Evolutionary conservation across 2,797 vertebrate species (phyloP), one percentile per base, ranked within the genome.

Genomic region (Brachymystax lenok): DNA sequence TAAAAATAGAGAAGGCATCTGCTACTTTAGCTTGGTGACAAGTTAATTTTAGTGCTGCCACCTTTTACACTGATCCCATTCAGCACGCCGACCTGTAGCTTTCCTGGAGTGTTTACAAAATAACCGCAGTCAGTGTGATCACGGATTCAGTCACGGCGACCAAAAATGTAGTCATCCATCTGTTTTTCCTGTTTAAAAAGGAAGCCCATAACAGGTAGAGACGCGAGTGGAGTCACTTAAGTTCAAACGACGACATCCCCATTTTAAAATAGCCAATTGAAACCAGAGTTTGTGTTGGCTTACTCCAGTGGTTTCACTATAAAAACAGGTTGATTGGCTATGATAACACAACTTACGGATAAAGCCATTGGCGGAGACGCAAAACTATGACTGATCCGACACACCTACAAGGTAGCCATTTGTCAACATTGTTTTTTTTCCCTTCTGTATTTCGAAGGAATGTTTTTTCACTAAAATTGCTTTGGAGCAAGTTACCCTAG

Each of bases 51-150:
- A 30, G 54, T 52, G 13, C 16, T 77, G 46, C 19, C 6, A 40
- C n/a, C 52, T 2, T 52, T 72, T 56, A 87, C 84, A 88, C 80
- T 80, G 78, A 80, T 74, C 77, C 74, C 75, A 82, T 83, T 91
- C 77, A 89, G 74, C 35, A 0, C 51, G 77, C 74, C 70, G 79
- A 81, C 69, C 72, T 61, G 81, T 77, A 10, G 59, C 82, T 81
- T 85, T 76, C 71, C 76, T 79, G 75, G 78, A 87, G 86, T 85
- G 83, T 88, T 88, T 86, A 82, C 80, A 77, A 81, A 90, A 24
- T 24, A 24, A 6, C 6, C 64, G 33, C 61, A 73, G 12, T 28
- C 33, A 83, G 74, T 82, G 74, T 50, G 82, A 85, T 71, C 77
- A 83, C 72, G 77, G 83, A 89, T 81, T 85, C 74, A 80, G 78